Conservation (phyloP, 2,113 vertebrate genomes). For the Vulpes lagopus region DNA sequence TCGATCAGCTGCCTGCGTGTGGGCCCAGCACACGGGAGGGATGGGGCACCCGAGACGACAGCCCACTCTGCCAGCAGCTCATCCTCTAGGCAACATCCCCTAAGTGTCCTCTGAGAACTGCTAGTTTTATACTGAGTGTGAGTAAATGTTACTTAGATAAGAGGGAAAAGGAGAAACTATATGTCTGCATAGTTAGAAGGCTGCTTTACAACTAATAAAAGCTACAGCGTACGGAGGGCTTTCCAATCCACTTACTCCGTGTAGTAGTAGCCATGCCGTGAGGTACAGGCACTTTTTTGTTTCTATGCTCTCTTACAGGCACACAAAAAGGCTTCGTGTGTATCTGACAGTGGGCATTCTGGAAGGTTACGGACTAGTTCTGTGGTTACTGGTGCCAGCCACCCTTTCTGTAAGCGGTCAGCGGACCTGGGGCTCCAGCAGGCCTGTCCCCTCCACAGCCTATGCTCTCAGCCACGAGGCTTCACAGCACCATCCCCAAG, state of each 20-base stretch:
- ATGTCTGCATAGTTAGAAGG: neutral
- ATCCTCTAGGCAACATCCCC: neutral
- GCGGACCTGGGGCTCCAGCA: neutral
- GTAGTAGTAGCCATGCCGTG: neutral
- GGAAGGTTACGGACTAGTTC: rapidly evolving
- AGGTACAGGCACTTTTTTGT: rapidly evolving
- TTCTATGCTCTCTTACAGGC: neutral
- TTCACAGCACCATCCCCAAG: neutral
- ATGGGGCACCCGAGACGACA: rapidly evolving
- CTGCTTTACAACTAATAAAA: neutral
- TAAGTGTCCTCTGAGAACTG: neutral
- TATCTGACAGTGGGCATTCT: too few species aligned
- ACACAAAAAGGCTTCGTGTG: neutral
- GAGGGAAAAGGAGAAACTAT: rapidly evolving
- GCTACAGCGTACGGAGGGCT: neutral
- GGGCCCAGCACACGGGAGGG: neutral
- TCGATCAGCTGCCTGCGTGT: neutral
- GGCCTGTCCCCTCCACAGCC: neutral
- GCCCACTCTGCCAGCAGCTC: neutral
- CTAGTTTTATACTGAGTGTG: neutral
- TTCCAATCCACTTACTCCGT: neutral
- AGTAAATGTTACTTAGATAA: neutral
- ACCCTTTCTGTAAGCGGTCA: neutral
- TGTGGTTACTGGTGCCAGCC: neutral
- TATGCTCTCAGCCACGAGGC: neutral